Base-by-base conservation (phyloP, 1,140 invertebrate species). In the Nylanderia fulva region DNA sequence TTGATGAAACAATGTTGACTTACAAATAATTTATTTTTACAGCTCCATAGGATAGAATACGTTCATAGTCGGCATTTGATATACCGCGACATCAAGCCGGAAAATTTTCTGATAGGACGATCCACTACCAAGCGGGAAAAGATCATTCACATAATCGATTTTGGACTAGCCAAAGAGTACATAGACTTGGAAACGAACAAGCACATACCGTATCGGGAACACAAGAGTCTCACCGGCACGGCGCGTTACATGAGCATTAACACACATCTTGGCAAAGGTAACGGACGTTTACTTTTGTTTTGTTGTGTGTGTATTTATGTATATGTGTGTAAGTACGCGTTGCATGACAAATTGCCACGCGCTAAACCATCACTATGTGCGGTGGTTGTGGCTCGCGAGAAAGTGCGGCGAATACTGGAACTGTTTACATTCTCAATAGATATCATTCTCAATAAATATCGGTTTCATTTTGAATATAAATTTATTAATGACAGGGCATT, bases 161-260 rank as follows among this genome's bases (percentile, higher is more conserved):
- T 99, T 97, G 99, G 99, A 95, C 96, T 99, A 96, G 99, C 99
- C 94, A 99, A 99, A 97, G 99, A 99, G 96, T 99, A 99, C 96
- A 99, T 99, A 96, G 99, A 99, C 96, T 97, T 99, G 96, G 99
- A 99, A 96, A 99, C 98, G 95, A 99, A 99, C 96, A 99, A 99
- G 96, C 99, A 99, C 96, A 99, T 99, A 96, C 99, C 99, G 91
- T 99, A 99, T 96, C 97, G 99, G 96, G 99, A 99, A 96, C 99
- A 99, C 96, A 99, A 99, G 96, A 99, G 98, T 94, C 96, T 99
- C 92, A 99, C 99, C 74, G 98, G 98, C 86, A 98, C 99, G 88
- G 99, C 99, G 91, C 97, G 99, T 95, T 99, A 99, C 95, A 99
- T 99, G 99, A 99, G 99, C 95, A 99, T 99, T 95, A 99, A 99